Conservation (phyloP, 2,888 invertebrate species). For the Odontocerum albicorne region DNA sequence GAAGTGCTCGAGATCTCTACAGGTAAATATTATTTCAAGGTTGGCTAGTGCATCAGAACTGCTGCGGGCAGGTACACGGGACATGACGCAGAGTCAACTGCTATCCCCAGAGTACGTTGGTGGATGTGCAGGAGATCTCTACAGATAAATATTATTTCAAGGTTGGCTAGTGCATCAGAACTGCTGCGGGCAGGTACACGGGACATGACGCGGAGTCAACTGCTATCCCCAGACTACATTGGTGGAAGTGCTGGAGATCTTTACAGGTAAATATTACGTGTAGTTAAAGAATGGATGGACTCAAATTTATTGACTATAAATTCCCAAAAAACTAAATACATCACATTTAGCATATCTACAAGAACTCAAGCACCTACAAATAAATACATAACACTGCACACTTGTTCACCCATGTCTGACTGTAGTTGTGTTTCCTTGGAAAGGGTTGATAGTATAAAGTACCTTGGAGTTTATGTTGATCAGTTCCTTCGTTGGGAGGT, state of each 20-base stretch:
- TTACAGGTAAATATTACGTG: conserved; percentile 45
- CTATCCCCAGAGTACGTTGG: conserved; percentile 32
- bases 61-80: conserved; percentile 57
- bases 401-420: too few species aligned
- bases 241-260: conserved; percentile 52
- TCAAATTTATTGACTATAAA: too few species aligned
- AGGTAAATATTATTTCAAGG: conserved; percentile 48
- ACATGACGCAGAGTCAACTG: conserved; percentile 49
- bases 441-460: too few species aligned
- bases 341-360: too few species aligned
- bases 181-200: conserved; percentile 57
- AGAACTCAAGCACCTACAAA: too few species aligned
- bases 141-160: conserved; percentile 47
- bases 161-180: conserved; percentile 64
- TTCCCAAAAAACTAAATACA: too few species aligned
- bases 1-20: conserved; percentile 53
- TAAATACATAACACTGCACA: too few species aligned
- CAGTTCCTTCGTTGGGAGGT: too few species aligned
- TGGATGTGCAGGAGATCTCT: conserved; percentile 53
- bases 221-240: conserved; percentile 31
- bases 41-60: conserved; percentile 64
- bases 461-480: too few species aligned
- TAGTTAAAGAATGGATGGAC: too few species aligned
- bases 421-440: too few species aligned
- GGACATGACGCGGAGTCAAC: conserved; percentile 52